These are phyloP conservation scores for Irena cyanogastra DNA, from an alignment of 2,113 vertebrate species.

Conservation along the genomic window DNA sequence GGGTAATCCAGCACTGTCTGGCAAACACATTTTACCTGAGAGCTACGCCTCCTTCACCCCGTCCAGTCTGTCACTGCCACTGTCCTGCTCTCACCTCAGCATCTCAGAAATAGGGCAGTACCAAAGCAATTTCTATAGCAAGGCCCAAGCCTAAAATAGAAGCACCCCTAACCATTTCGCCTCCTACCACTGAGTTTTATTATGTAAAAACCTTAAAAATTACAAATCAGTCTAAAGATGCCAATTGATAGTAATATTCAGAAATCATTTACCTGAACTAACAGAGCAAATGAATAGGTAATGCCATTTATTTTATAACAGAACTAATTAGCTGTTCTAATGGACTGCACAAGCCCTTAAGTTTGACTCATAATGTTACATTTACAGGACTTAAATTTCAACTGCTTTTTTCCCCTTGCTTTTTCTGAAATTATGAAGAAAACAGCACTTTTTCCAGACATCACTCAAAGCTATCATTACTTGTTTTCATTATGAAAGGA, in stretches of 20 bases:
- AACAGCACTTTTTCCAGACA: not conserved
- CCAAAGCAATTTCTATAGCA: not conserved
- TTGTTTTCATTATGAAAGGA: not conserved
- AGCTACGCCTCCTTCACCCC: accelerated
- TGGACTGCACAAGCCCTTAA: not conserved
- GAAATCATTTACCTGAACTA: not conserved
- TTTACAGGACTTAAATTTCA: not conserved
- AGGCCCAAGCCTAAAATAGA: not conserved
- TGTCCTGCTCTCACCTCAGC: not conserved
- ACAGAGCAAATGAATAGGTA: not conserved
- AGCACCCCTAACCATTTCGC: not conserved
- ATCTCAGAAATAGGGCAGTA: not conserved
- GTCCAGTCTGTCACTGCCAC: not conserved
- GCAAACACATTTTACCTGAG: not conserved
- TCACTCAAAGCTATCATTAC: not conserved
- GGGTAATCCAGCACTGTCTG: not conserved
- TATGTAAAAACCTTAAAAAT: not conserved
- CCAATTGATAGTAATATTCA: not conserved
- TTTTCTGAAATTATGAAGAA: not conserved
- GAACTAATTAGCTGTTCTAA: not conserved
- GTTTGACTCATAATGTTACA: not conserved
- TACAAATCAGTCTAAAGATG: not conserved
- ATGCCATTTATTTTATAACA: not conserved
- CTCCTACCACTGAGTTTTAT: not conserved
- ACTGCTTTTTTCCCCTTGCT: not conserved